Percentiles rank a stretch among this genome's conserved stretches.
phyloP scores from a whole-genome alignment of 92 coral and sea anemone species.

The Phenganax subtilis region DNA sequence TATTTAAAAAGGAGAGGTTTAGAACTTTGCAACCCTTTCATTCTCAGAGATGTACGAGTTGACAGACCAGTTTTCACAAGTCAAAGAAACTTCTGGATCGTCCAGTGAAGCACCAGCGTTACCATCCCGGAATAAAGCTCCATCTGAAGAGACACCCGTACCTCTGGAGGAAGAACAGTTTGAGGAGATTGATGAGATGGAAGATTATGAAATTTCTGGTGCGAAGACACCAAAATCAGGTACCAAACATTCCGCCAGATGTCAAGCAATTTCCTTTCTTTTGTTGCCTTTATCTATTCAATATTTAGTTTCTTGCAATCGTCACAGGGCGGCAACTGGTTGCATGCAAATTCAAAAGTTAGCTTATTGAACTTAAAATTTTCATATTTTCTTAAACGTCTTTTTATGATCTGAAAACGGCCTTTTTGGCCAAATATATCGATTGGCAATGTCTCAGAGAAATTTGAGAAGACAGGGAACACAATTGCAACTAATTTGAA shows the following conservation, averaged over 20 bases:
- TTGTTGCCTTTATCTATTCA: neutral
- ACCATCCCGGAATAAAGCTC: slow-evolving; percentile 15
- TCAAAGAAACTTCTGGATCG: slow-evolving; percentile 25
- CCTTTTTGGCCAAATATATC: too few species aligned
- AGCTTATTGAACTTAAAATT: too few species aligned
- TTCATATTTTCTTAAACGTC: too few species aligned
- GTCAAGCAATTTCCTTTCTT: too few species aligned
- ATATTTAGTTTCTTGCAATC: neutral
- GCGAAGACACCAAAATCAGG: slow-evolving; percentile 7
- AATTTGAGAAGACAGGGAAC: too few species aligned
- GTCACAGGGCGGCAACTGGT: neutral
- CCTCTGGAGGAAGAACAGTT: neutral
- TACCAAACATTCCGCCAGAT: neutral
- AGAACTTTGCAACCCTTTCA: neutral
- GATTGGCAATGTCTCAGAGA: too few species aligned
- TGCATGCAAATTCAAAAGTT: too few species aligned
- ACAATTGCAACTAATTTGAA: too few species aligned
- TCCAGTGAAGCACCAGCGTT: slow-evolving; percentile 12
- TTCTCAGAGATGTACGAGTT: slow-evolving; percentile 21
- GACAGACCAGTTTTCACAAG: slow-evolving; percentile 20
- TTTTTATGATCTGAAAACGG: too few species aligned
- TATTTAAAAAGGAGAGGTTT: too few species aligned
- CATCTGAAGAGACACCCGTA: neutral
- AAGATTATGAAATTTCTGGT: slow-evolving; percentile 9
- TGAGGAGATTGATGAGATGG: slow-evolving; percentile 11